Conservation (phyloP, 1,140 invertebrate genomes). For the Aphelinus certus region DNA sequence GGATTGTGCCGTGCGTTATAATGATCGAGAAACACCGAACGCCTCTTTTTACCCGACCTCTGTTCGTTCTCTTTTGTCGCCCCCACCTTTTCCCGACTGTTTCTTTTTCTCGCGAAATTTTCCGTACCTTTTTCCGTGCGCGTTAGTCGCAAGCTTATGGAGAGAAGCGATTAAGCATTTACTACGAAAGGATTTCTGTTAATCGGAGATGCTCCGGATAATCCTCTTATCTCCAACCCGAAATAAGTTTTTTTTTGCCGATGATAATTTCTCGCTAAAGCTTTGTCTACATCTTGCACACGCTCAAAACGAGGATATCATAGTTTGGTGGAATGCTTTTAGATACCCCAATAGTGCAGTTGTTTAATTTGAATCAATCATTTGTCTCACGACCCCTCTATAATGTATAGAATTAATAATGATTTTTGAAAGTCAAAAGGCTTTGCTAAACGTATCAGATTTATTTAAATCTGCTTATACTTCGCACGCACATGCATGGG, state of each 20-base stretch:
- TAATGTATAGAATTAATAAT: too few relatives aligned
- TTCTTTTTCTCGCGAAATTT: neutral
- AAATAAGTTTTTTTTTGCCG: constrained; percentile 4
- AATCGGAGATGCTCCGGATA: constrained; percentile 30
- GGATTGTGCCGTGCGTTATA: neutral
- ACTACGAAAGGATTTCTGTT: constrained; percentile 33
- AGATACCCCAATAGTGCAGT: too few relatives aligned
- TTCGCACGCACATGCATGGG: too few relatives aligned
- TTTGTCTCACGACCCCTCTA: too few relatives aligned
- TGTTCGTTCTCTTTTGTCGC: constrained; percentile 2
- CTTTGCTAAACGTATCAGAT: too few relatives aligned
- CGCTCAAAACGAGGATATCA: too few relatives aligned
- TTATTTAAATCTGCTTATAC: too few relatives aligned
- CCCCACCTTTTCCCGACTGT: constrained; percentile 1
- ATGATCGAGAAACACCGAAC: neutral
- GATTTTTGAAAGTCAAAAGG: too few relatives aligned
- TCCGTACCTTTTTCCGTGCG: neutral
- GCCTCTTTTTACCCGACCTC: neutral
- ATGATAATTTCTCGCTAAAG: too few relatives aligned
- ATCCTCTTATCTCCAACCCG: constrained; percentile 32
- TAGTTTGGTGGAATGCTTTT: too few relatives aligned
- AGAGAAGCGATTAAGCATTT: constrained; percentile 32
- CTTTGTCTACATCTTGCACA: too few relatives aligned
- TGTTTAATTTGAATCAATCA: too few relatives aligned
- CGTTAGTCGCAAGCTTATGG: constrained; percentile 27